Conservation (phyloP, 2,888 invertebrate genomes). For the Arctia plantaginis region DNA sequence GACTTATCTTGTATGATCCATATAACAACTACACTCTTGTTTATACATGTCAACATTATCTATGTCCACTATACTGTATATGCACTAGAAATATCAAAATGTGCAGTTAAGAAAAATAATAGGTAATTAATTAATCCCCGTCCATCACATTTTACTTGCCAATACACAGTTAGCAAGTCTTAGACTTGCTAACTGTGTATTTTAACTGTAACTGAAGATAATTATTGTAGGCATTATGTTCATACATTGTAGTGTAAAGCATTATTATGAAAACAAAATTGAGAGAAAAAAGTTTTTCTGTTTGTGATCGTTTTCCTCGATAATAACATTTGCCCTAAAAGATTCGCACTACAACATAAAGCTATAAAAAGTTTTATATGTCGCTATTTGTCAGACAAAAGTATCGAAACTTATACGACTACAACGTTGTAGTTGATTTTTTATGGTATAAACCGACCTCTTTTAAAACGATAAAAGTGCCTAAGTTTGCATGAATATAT, state of each 20-base stretch:
- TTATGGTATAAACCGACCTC: constrained; percentile 52
- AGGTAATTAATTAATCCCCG: constrained; percentile 6
- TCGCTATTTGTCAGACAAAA: constrained; percentile 34
- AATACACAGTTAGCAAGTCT: neutral
- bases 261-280: constrained; percentile 31
- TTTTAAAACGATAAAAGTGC: constrained; percentile 64
- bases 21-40: constrained; percentile 25
- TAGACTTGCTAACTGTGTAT: too few relatives aligned
- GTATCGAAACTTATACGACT: constrained; percentile 40
- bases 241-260: constrained; percentile 2
- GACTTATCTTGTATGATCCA: constrained; percentile 35
- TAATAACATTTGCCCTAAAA: constrained; percentile 27
- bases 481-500: constrained; percentile 57
- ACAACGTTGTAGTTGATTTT: constrained; percentile 45
- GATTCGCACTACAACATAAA: constrained; percentile 26
- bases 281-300: constrained; percentile 25
- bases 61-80: constrained; percentile 18
- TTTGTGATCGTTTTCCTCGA: constrained; percentile 34
- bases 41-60: constrained; percentile 26
- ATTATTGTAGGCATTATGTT: constrained; percentile 14
- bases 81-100: constrained; percentile 14
- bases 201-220: too few relatives aligned
- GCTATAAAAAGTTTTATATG: constrained; percentile 36
- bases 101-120: constrained; percentile 6
- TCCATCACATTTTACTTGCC: constrained; percentile 1